Base-by-base conservation (phyloP, 2,888 invertebrate genomes). In the Leptinotarsa peninsularis region DNA sequence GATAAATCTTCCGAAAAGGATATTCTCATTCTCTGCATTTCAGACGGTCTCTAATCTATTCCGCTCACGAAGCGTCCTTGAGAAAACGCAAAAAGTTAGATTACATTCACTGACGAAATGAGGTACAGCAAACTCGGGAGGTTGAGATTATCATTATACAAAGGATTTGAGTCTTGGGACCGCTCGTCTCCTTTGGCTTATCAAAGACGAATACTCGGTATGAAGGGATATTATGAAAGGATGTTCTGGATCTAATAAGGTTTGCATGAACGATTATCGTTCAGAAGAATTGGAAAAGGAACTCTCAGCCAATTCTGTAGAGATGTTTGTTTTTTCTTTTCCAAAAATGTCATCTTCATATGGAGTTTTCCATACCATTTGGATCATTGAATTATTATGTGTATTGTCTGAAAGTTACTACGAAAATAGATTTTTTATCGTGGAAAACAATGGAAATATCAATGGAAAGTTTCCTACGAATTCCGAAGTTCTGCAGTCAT, bases 231-330 rank as follows among this genome's bases (percentile, higher is more conserved):
- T 74, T 72, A 78, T 81, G 72, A 79, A 76, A 68, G 75, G 73
- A 58, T 49, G 33, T 58, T 49, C 49, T 49, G 63, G 72, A 54
- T 54, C 15, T 50, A 68, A 68, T 54, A 54, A 33, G n/a, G 50
- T 23, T 27, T 83, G 84, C 82, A 83, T 84, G 84, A 83, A 85
- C 80, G 82, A 81, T 83, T 77, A 82, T 84, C 83, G 82, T 84
- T 81, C 5, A 43, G 13, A 43, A 2, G 43, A 43, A 10, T 43
- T 43, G 43, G 10, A 43, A 43, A 43, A 43, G 10, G 5, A 10
- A 43, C 43, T 43, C 43, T 10, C 43, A 43, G 43, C 3, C 43
- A 3, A 43, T 43, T 43, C 43, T 13, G 2, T 43, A 43, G 10
- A 43, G 43, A 43, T 43, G 10, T 43, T 10, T 43, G 43, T 43